Base-by-base conservation (phyloP, 2,888 invertebrate genomes). In the Phymatocera aterrima region DNA sequence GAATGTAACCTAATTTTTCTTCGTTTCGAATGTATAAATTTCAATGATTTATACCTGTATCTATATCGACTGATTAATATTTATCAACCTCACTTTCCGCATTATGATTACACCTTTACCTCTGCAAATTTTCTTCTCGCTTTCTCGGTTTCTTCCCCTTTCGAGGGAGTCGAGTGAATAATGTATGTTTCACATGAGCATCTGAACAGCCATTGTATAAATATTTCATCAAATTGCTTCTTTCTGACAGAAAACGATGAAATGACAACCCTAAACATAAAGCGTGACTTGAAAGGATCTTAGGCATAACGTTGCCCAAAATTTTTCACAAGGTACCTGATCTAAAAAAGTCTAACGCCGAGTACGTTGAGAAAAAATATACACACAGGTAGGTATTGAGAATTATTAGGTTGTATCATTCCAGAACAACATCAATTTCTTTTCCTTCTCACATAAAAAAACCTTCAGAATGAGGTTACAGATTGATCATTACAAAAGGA, bases 151-250 rank as follows among this genome's bases (percentile, higher is more conserved):
- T 57, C 5, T 57, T 57, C 15, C 21, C 28, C n/a, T n/a, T n/a
- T n/a, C n/a, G n/a, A 57, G 12, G 8, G 57, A 21, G 28, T 57
- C 57, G 3, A 57, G 28, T 57, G 18, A 18, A 51, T 15, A 24
- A 24, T 40, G 8, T 40, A 40, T 40, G 8, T 5, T 28, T 28
- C 10, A 57, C 57, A 28, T 28, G 15, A 57, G 28, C 57, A 57
- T 57, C 3, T 10, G 15, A 21, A 57, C 57, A 12, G 4, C 15
- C 28, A 10, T 28, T 3, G 4, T 12, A 24, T 57, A 21, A 57
- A 57, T 57, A 57, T 57, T 57, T 57, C 57, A 57, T 57, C 8
- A n/a, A 64, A 64, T 64, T 64, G 34, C n/a, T 28, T 28, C 12
- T 31, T 4, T 15, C 5, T 18, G 12, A 24, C 3, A 12, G 37